These are phyloP conservation scores for Rosalia funebris DNA, from an alignment of 2,888 invertebrate genomes.

Conservation along the genomic window DNA sequence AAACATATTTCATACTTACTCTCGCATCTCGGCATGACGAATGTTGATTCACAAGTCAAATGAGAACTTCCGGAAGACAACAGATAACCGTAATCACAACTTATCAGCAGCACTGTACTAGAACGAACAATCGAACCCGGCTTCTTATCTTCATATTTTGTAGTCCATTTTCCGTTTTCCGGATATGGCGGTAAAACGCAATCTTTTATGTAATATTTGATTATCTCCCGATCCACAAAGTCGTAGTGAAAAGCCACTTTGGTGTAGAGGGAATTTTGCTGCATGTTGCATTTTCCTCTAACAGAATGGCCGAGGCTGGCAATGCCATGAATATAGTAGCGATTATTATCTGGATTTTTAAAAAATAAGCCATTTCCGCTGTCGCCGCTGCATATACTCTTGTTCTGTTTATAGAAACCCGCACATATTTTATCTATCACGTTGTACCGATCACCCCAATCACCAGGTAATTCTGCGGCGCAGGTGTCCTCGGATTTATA, in stretches of 20 bases:
- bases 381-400: slow-evolving; percentile 27
- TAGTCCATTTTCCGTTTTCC: slow-evolving; percentile 29
- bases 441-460: slow-evolving; percentile 33
- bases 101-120: slow-evolving; percentile 22
- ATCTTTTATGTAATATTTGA: slow-evolving; percentile 30
- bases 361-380: not conserved
- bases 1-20: no score
- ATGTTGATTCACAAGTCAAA: slow-evolving; percentile 26
- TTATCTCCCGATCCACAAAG: slow-evolving; percentile 30
- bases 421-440: slow-evolving; percentile 37
- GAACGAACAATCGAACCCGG: slow-evolving; percentile 29
- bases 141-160: slow-evolving; percentile 19
- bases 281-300: slow-evolving; percentile 28
- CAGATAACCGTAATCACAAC: slow-evolving; percentile 29
- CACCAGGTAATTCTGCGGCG: slow-evolving; percentile 27
- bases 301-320: not conserved
- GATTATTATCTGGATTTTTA: not conserved
- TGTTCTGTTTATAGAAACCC: slow-evolving; percentile 29
- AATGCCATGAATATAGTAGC: not conserved
- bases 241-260: slow-evolving; percentile 33
- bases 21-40: slow-evolving; percentile 24
- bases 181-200: slow-evolving; percentile 33
- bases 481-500: slow-evolving; percentile 30
- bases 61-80: slow-evolving; percentile 12
- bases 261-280: slow-evolving; percentile 33